Evolutionary conservation across 1,140 invertebrate genomes (phyloP).

Genomic region (Papilio helenus): DNA sequence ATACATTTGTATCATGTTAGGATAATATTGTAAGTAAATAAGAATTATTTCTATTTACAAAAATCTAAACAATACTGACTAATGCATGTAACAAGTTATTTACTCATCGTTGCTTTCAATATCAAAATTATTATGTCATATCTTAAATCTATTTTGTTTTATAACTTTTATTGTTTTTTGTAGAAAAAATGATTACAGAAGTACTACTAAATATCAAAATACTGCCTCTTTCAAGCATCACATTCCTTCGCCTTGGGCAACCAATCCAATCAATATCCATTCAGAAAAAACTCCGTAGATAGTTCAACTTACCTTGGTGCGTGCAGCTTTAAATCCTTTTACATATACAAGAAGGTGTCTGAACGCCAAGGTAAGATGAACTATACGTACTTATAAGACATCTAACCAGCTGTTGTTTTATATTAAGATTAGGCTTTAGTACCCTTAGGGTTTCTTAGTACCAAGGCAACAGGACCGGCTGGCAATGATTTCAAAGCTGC

Average conservation of each 20-base stretch:
- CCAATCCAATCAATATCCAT: conserved; percentile 25
- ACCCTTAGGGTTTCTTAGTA: conserved; percentile 68
- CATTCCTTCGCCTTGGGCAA: conserved; percentile 32
- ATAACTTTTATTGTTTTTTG: conserved; percentile 9
- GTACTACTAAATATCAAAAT: conserved; percentile 11
- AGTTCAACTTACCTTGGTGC: not conserved
- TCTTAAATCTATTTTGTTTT: conserved; percentile 17
- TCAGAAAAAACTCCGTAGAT: conserved; percentile 5
- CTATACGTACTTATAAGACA: not conserved
- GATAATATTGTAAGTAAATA: conserved; percentile 25
- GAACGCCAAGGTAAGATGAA: not conserved
- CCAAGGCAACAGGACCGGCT: conserved; percentile 87
- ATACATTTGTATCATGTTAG: conserved; percentile 37
- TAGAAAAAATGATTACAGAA: not conserved
- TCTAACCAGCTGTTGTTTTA: not conserved
- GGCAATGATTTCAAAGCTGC: conserved; percentile 94
- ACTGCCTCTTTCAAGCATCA: conserved; percentile 7
- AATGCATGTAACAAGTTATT: conserved; percentile 54
- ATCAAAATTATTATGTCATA: not conserved
- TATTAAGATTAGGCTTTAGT: not conserved
- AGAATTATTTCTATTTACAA: conserved; percentile 46
- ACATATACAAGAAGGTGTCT: not conserved
- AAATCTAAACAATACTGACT: conserved; percentile 50
- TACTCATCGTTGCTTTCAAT: conserved; percentile 32
- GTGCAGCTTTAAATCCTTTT: not conserved